Evolutionary conservation across 2,797 vertebrate genomes (phyloP).

Genomic region (Alfaro cultratus): DNA sequence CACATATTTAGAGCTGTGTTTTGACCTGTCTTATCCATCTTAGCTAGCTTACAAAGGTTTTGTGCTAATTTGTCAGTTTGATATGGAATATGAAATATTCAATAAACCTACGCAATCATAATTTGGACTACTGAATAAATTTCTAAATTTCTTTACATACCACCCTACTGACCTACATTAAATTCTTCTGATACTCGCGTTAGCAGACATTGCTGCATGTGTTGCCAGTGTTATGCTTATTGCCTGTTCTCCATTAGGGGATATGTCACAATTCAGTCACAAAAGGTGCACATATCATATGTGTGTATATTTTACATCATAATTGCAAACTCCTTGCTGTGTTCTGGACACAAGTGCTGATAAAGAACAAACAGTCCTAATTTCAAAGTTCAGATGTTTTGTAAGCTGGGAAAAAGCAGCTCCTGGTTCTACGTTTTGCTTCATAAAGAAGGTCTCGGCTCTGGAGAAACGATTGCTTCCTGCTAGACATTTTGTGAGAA

Average conservation of each 20-base stretch:
- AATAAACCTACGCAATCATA: neutral
- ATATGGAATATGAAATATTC: neutral
- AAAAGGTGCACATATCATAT: no score
- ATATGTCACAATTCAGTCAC: no score
- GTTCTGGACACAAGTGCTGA: neutral
- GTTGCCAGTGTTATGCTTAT: neutral
- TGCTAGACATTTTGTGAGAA: neutral
- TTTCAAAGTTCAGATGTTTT: neutral
- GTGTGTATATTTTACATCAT: neutral
- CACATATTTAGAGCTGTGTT: neutral
- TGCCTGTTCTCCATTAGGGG: neutral
- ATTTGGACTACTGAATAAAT: neutral
- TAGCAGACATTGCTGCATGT: neutral
- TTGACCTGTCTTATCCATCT: neutral
- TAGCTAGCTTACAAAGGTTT: no score
- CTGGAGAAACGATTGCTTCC: no score
- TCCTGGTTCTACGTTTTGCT: no score
- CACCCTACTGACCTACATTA: neutral
- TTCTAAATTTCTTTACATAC: neutral
- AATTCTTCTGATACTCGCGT: neutral
- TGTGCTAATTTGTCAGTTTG: neutral
- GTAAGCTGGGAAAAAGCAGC: no score
- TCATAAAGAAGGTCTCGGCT: no score
- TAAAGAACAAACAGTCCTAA: neutral
- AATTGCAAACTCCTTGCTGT: neutral